Percentiles rank a stretch among this genome's conserved stretches.
phyloP scores from a whole-genome alignment of 2,888 invertebrate species.

The Melanophora roralis region DNA sequence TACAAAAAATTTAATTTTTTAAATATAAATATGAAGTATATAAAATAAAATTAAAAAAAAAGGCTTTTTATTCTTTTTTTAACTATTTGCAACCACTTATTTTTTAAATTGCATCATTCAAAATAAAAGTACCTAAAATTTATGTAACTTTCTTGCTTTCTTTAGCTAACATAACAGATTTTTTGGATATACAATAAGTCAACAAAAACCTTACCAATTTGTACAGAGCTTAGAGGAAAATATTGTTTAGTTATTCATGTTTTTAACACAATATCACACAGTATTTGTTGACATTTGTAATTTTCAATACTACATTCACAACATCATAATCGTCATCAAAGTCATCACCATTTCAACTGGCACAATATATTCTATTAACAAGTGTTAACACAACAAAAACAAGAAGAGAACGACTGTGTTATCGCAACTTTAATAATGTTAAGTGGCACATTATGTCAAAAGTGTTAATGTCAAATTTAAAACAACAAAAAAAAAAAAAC shows the following conservation, averaged over 20 bases:
- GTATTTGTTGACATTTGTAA: conserved; percentile 41
- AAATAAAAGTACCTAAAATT: too few relatives aligned
- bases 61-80: too few relatives aligned
- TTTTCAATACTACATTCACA: conserved; percentile 31
- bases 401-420: neutral
- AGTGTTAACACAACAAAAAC: neutral
- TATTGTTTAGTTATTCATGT: neutral
- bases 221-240: neutral
- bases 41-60: too few relatives aligned
- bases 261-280: neutral
- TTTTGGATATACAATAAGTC: too few relatives aligned
- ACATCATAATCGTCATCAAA: conserved; percentile 20
- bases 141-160: too few relatives aligned
- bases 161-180: too few relatives aligned
- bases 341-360: neutral
- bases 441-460: conserved; percentile 9
- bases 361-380: neutral
- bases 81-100: too few relatives aligned
- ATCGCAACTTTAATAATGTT: neutral
- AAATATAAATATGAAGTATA: too few relatives aligned
- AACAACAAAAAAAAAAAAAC: neutral
- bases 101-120: too few relatives aligned
- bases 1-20: too few relatives aligned
- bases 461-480: conserved; percentile 30
- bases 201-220: neutral